Conservation (phyloP, 1,140 invertebrate genomes). For the Achatina immaculata region DNA sequence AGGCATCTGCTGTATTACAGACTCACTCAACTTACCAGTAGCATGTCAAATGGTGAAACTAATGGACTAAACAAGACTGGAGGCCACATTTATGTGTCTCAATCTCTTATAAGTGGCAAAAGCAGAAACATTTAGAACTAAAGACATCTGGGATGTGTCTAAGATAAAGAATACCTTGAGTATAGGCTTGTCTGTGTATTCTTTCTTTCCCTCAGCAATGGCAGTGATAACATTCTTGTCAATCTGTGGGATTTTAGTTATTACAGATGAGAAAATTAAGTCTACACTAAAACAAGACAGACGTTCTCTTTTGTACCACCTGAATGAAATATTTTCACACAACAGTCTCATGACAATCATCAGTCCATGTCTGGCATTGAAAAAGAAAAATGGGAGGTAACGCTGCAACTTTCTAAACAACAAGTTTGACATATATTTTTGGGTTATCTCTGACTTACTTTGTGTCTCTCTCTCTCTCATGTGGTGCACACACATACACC, state of each 20-base stretch:
- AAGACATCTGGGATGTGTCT: too few species aligned
- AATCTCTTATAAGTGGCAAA: background rate
- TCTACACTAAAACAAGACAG: background rate
- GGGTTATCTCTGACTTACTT: too few species aligned
- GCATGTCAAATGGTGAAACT: too few species aligned
- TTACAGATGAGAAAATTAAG: background rate
- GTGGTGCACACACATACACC: too few species aligned
- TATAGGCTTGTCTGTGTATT: constrained; percentile 49
- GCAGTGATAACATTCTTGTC: constrained; percentile 71
- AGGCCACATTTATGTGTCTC: background rate
- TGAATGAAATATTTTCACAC: background rate
- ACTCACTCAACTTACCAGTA: too few species aligned
- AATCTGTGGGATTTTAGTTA: constrained; percentile 63
- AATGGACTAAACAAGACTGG: too few species aligned
- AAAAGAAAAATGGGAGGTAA: background rate
- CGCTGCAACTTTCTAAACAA: background rate
- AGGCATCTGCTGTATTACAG: constrained; percentile 20
- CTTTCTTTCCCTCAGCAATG: constrained; percentile 61
- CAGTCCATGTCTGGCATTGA: background rate
- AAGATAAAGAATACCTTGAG: constrained; percentile 55
- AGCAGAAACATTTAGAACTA: background rate
- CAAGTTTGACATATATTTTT: background rate
- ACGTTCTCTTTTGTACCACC: background rate
- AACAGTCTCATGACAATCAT: background rate
- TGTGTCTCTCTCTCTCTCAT: too few species aligned